A percentile compares a stretch with the other conserved stretches of the same genome.
Evolutionary conservation across 1,140 invertebrate genomes (phyloP).

Genomic region (Drosophila pandora): DNA sequence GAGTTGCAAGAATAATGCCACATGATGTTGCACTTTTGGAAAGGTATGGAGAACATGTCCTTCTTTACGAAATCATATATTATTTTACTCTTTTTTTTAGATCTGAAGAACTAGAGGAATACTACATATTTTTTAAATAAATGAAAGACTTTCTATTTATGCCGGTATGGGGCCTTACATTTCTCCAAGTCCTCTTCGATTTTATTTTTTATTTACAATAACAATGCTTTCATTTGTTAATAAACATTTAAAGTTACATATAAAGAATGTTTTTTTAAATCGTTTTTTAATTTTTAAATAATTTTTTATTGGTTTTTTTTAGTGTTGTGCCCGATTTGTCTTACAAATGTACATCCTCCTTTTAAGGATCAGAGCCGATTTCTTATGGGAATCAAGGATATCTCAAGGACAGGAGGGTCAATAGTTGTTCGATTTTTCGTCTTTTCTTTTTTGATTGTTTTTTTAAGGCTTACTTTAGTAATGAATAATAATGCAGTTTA

Average conservation of each 20-base stretch:
- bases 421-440: background rate
- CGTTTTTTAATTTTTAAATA: background rate
- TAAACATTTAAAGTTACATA: conserved; percentile 23
- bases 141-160: too few relatives aligned
- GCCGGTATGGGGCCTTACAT: conserved; percentile 33
- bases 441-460: background rate
- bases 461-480: too few relatives aligned
- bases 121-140: too few relatives aligned
- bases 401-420: background rate
- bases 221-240: conserved; percentile 23
- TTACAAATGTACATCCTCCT: background rate
- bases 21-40: too few relatives aligned
- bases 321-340: conserved; percentile 18
- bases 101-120: too few relatives aligned
- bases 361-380: background rate
- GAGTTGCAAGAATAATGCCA: too few relatives aligned
- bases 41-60: too few relatives aligned
- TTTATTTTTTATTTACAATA: conserved; percentile 58
- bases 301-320: background rate
- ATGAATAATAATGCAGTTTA: background rate
- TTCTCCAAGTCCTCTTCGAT: background rate
- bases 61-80: too few relatives aligned
- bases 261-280: conserved; percentile 25
- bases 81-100: too few relatives aligned
- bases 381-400: too few relatives aligned